Percentiles rank a stretch among this genome's conserved stretches.
These are phyloP conservation scores for Condylura cristata DNA, from an alignment of 2,113 vertebrate genomes.

Conservation along the genomic window DNA sequence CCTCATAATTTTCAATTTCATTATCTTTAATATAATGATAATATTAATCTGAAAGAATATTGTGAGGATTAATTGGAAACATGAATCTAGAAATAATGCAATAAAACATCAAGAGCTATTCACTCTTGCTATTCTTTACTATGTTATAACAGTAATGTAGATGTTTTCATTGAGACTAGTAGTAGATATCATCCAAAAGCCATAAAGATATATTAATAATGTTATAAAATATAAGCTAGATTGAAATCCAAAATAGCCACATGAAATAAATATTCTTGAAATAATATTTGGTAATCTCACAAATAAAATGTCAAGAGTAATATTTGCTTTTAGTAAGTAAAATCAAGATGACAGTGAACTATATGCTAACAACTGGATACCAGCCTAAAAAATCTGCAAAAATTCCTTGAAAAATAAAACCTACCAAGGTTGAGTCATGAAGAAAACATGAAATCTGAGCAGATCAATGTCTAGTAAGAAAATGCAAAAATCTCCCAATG, in stretches of 20 bases:
- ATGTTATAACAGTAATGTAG: background rate
- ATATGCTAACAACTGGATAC: background rate
- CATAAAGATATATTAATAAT: background rate
- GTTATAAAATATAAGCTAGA: background rate
- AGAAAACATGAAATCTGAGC: background rate
- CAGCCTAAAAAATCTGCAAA: background rate
- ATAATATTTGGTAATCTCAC: background rate
- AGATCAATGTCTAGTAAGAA: background rate
- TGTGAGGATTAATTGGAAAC: background rate
- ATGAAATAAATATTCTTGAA: background rate
- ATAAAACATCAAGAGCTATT: background rate
- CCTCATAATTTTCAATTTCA: background rate
- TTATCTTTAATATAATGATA: conserved; percentile 36
- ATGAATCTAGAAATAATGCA: background rate
- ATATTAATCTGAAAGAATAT: background rate
- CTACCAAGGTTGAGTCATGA: background rate
- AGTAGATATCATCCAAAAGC: background rate
- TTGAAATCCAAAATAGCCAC: background rate
- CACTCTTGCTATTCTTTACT: background rate
- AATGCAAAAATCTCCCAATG: background rate
- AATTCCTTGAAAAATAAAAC: background rate
- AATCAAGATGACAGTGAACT: background rate
- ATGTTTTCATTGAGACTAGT: background rate
- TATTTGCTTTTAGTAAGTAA: background rate
- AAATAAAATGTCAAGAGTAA: background rate